Percentiles rank a stretch among this genome's conserved stretches.
These are phyloP conservation scores for Gopherus flavomarginatus DNA, from an alignment of 2,113 vertebrate species.

Conservation along the genomic window DNA sequence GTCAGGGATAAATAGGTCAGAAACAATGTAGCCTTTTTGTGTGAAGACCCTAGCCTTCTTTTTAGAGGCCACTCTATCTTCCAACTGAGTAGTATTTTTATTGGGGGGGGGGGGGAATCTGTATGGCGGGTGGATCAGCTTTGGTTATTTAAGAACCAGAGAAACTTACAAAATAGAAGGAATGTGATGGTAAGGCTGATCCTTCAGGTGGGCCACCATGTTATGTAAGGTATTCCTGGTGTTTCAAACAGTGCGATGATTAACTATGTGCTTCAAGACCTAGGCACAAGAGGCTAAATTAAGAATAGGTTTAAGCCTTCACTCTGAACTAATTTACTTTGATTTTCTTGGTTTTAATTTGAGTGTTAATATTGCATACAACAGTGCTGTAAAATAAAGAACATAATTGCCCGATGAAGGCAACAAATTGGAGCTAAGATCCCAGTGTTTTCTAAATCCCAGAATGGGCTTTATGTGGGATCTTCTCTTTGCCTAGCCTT, in stretches of 20 bases:
- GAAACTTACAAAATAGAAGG: background rate
- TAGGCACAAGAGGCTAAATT: background rate
- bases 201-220: background rate
- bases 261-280: background rate
- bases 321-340: background rate
- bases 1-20: background rate
- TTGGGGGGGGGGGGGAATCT: accelerated
- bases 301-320: background rate
- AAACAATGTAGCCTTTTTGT: background rate
- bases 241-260: background rate
- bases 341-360: accelerated
- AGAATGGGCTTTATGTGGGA: background rate
- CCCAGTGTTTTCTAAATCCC: background rate
- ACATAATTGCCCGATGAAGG: background rate
- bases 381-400: background rate
- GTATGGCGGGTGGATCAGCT: background rate
- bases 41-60: background rate
- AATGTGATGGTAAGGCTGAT: background rate
- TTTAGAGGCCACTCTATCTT: background rate
- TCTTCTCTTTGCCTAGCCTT: accelerated
- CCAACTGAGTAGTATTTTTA: background rate
- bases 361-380: background rate
- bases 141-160: background rate
- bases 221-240: background rate
- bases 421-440: background rate